Conservation (phyloP, 2,888 invertebrate genomes). For the Scaptomyza reducta region DNA sequence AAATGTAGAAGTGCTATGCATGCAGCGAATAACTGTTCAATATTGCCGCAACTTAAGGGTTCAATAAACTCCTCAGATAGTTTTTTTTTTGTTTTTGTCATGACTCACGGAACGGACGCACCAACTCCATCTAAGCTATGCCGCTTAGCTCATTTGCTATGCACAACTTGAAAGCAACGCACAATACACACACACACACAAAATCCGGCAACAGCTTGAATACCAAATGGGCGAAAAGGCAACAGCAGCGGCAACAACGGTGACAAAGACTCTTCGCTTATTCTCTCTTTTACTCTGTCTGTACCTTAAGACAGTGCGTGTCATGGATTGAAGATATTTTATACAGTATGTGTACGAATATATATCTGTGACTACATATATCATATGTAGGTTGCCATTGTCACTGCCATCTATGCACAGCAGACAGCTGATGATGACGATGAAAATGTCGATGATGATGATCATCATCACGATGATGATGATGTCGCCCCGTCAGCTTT, state of each 20-base stretch:
- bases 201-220: slow-evolving; percentile 59
- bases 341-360: not conserved
- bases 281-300: not conserved
- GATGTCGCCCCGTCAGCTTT: slow-evolving; percentile 27
- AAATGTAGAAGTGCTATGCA: slow-evolving; percentile 1
- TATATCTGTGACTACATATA: slow-evolving; percentile 1
- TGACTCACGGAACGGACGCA: slow-evolving; percentile 57
- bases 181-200: slow-evolving; percentile 56
- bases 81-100: slow-evolving; percentile 3
- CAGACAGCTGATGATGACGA: slow-evolving; percentile 15
- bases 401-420: slow-evolving; percentile 11
- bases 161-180: slow-evolving; percentile 67
- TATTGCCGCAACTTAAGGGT: slow-evolving; percentile 36
- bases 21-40: slow-evolving; percentile 36
- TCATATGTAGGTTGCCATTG: slow-evolving; percentile 26
- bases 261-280: slow-evolving; percentile 32
- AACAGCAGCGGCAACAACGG: slow-evolving; percentile 6
- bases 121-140: slow-evolving; percentile 1
- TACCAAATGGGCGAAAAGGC: slow-evolving; percentile 56
- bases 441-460: no score
- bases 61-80: slow-evolving; percentile 65
- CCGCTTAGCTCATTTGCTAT: slow-evolving; percentile 65
- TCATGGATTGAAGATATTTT: slow-evolving; percentile 41
- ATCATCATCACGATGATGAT: slow-evolving; percentile 11
- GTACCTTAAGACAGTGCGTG: slow-evolving; percentile 40